Evolutionary conservation across 2,888 invertebrate species (phyloP), one percentile per base, ranked within the genome.

Genomic region (Allygus modestus): DNA sequence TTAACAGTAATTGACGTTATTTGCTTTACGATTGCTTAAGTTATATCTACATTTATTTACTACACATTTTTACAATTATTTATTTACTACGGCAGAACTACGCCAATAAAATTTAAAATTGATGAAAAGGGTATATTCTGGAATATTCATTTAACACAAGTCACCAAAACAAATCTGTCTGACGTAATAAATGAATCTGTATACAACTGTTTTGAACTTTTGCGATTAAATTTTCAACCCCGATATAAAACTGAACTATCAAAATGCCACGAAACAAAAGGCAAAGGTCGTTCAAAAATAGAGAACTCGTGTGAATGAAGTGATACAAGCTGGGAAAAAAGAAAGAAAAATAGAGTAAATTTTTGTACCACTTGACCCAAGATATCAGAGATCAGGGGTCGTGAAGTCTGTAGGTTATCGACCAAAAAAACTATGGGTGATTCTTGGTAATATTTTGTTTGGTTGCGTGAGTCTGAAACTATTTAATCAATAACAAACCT

Each of bases 401-500:
- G 12, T n/a, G 28, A 17, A 31, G 65, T 65, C 4, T 28, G 15
- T 26, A 65, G 65, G 65, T 65, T 65, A 65, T 65, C 65, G 9
- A 65, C n/a, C n/a, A 26, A 5, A 4, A 31, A 65, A 65, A 12
- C 12, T 2, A 15, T 31, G 12, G 1, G 58, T 20, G 31, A 12
- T 65, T 65, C 31, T 65, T 1, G 28, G 65, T 65, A 65, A 65
- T 31, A 17, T 15, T 58, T 75, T 75, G 41, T 75, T 75, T 43
- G 17, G 41, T 75, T 75, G 31, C 43, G 23, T n/a, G 9, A 75
- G 65, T 31, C 23, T 37, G 4, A 4, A 37, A 37, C 37, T 7
- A 37, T 7, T 37, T 4, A 37, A 37, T 9, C 17, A 46, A 17
- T 46, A 46, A 46, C n/a, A 46, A 17, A 46, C 46, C 7, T 9